Conservation (phyloP, 2,113 vertebrate species). For the Chloropsis hardwickii region DNA sequence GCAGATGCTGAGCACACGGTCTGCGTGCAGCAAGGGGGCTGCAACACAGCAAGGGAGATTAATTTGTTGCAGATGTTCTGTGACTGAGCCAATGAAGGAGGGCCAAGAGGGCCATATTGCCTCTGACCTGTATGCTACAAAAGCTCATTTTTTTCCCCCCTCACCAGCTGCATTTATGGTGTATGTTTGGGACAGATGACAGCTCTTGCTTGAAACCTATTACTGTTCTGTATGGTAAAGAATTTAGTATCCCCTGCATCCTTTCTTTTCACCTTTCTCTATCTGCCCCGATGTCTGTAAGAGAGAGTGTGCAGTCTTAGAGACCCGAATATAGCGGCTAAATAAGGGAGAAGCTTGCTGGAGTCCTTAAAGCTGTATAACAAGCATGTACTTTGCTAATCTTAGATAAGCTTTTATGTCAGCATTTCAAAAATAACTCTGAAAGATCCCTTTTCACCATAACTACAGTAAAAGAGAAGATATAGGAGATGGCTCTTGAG, state of each 20-base stretch:
- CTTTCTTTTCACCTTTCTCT: neutral
- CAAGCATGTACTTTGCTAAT: neutral
- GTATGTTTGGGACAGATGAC: neutral
- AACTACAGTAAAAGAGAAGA: neutral
- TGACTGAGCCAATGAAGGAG: neutral
- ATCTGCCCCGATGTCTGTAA: neutral
- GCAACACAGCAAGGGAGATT: neutral
- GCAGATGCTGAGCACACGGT: neutral
- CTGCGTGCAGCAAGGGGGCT: neutral
- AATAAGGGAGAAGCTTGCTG: neutral
- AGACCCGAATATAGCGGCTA: neutral
- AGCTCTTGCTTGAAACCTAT: neutral
- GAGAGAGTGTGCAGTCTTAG: neutral
- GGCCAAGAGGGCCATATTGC: neutral
- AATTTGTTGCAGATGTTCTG: slow-evolving; percentile 31
- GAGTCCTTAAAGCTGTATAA: neutral
- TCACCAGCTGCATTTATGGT: neutral
- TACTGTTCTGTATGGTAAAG: neutral
- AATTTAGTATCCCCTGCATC: neutral
- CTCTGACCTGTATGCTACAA: neutral
- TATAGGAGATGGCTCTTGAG: neutral
- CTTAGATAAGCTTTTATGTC: neutral
- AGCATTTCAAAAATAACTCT: neutral
- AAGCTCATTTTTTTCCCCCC: rapidly evolving
- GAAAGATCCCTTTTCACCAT: neutral